Conservation (phyloP, 2,888 invertebrate species). For the Parnassius mnemosyne region DNA sequence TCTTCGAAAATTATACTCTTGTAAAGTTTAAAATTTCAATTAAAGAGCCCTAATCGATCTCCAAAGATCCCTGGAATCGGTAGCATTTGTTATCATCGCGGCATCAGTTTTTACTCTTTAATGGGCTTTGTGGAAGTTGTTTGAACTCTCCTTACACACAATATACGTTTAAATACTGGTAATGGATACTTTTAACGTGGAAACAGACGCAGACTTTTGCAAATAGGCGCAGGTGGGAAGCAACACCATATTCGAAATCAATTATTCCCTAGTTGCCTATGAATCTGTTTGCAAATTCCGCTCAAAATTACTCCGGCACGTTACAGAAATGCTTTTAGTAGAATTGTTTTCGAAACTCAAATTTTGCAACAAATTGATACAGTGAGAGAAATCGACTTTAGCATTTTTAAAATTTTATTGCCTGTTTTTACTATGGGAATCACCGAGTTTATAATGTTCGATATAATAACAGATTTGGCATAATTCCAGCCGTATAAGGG, state of each 20-base stretch:
- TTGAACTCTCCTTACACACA: too few species aligned
- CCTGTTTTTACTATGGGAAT: conserved; percentile 4
- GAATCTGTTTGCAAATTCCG: conserved; percentile 23
- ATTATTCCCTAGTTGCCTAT: conserved; percentile 24
- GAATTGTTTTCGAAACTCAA: conserved; percentile 23
- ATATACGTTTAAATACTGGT: background rate
- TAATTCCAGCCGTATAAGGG: too few species aligned
- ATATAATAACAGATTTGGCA: background rate
- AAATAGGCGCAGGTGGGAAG: conserved; percentile 14
- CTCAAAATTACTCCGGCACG: conserved; percentile 20
- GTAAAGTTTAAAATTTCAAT: too few species aligned
- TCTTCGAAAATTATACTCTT: too few species aligned
- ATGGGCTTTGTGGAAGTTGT: too few species aligned
- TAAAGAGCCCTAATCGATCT: too few species aligned
- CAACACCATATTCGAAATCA: conserved; percentile 20
- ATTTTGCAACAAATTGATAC: conserved; percentile 22
- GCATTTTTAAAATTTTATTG: conserved; percentile 4
- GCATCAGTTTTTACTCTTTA: too few species aligned
- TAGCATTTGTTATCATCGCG: too few species aligned
- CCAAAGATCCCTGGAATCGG: too few species aligned
- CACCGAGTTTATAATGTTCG: background rate
- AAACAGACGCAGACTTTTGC: conserved; percentile 6
- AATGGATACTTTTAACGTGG: conserved; percentile 9
- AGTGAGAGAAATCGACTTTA: conserved; percentile 22
- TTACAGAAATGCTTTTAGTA: conserved; percentile 20